A percentile compares a stretch with the other conserved stretches of the same genome.
These are phyloP conservation scores for Camponotus pennsylvanicus DNA, from an alignment of 1,140 invertebrate genomes.

Conservation along the genomic window DNA sequence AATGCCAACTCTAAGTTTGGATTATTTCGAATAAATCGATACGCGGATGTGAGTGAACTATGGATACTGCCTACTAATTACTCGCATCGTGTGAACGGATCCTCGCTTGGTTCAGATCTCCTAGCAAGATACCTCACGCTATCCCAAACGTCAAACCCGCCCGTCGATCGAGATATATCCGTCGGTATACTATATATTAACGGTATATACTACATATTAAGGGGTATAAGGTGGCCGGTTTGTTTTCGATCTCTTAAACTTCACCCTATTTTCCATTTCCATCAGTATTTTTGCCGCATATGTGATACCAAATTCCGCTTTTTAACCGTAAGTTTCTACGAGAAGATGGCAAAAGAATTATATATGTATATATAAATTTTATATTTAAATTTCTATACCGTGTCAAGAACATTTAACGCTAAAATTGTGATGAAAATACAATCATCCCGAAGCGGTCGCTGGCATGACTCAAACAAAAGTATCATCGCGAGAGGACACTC, in stretches of 20 bases:
- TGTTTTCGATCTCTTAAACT: background rate
- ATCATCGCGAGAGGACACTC: background rate
- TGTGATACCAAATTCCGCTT: background rate
- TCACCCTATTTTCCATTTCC: background rate
- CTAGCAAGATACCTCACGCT: constrained; percentile 56
- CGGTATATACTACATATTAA: constrained; percentile 11
- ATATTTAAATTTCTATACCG: background rate
- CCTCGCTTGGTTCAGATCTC: constrained; percentile 62
- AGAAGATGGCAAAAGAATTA: background rate
- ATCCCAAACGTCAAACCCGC: constrained; percentile 67
- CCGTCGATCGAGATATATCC: constrained; percentile 51
- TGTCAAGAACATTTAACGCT: background rate
- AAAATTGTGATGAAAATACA: background rate
- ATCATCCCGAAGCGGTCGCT: background rate
- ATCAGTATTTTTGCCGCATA: background rate
- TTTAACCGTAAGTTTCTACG: background rate
- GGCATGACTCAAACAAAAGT: background rate
- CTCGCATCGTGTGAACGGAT: constrained; percentile 37
- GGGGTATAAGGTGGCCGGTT: constrained; percentile 5
- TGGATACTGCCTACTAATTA: constrained; percentile 68
- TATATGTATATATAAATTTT: no score
- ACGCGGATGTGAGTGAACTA: background rate
- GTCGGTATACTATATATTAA: background rate
- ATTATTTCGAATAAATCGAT: constrained; percentile 29
- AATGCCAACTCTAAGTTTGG: background rate